Conservation (phyloP, 2,797 vertebrate genomes). For the Clarias pachynema region DNA sequence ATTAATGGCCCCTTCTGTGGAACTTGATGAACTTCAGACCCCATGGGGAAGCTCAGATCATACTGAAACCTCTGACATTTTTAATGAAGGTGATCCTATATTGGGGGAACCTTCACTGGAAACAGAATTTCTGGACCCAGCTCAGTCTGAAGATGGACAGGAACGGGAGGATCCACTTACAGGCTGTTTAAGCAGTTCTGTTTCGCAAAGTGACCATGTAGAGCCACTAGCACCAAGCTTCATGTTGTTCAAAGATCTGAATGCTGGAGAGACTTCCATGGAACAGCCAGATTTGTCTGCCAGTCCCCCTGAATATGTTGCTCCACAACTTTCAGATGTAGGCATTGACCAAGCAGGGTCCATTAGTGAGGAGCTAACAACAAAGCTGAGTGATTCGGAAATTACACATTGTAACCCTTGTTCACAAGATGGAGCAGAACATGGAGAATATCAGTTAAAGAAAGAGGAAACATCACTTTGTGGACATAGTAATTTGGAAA, state of each 20-base stretch:
- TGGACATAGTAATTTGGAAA: slow-evolving; percentile 44
- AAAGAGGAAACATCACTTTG: slow-evolving; percentile 67
- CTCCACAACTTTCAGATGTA: slow-evolving; percentile 73
- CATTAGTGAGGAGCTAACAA: slow-evolving; percentile 62
- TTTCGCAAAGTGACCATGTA: slow-evolving; percentile 72
- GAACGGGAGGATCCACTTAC: slow-evolving; percentile 71
- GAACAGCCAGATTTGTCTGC: slow-evolving; percentile 74
- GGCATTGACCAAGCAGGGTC: slow-evolving; percentile 60
- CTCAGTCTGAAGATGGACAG: slow-evolving; percentile 71
- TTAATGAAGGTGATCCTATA: slow-evolving; percentile 79
- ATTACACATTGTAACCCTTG: slow-evolving; percentile 63
- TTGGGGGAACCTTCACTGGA: slow-evolving; percentile 74
- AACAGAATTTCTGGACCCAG: slow-evolving; percentile 73
- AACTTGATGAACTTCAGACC: slow-evolving; percentile 73
- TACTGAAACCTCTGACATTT: slow-evolving; percentile 77
- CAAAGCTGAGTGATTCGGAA: slow-evolving; percentile 67
- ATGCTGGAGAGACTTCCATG: slow-evolving; percentile 67
- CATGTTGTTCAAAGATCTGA: slow-evolving; percentile 77
- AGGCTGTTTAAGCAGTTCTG: slow-evolving; percentile 77
- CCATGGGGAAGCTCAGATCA: slow-evolving; percentile 79
- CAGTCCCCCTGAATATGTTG: slow-evolving; percentile 71
- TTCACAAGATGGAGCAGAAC: slow-evolving; percentile 62
- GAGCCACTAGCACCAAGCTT: slow-evolving; percentile 77
- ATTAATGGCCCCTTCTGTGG: slow-evolving; percentile 77
- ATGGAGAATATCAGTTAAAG: slow-evolving; percentile 67